Percentiles rank a stretch among this genome's conserved stretches.
phyloP scores from a whole-genome alignment of 92 coral and sea anemone genomes.

The Porites cylindrica region DNA sequence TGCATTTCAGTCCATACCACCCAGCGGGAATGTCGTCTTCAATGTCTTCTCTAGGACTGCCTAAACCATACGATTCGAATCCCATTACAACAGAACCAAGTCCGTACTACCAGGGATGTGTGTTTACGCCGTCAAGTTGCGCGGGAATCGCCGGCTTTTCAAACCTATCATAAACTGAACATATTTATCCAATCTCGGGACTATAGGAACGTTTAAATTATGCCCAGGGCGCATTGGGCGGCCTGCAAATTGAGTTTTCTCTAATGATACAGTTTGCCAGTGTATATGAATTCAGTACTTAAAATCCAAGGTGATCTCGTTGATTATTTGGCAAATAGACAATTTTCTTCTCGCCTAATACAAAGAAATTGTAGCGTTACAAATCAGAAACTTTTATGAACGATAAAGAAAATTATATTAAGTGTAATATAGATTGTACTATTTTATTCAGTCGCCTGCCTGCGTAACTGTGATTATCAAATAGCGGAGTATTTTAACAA shows the following conservation, averaged over 20 bases:
- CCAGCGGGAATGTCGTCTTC: slow-evolving; percentile 85
- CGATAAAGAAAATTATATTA: slow-evolving; percentile 51
- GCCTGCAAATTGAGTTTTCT: slow-evolving; percentile 43
- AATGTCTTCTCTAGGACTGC: slow-evolving; percentile 94
- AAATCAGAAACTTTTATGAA: slow-evolving; percentile 26
- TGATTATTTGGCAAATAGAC: slow-evolving; percentile 36
- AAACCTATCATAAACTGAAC: slow-evolving; percentile 80
- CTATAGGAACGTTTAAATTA: slow-evolving; percentile 15
- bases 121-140: slow-evolving; percentile 91
- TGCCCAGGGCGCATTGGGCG: slow-evolving; percentile 37
- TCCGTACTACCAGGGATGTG: slow-evolving; percentile 94
- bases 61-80: slow-evolving; percentile 84
- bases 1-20: slow-evolving; percentile 99
- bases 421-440: slow-evolving; percentile 62
- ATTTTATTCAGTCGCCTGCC: slow-evolving; percentile 40
- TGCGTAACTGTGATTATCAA: slow-evolving; percentile 65
- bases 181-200: slow-evolving; percentile 26
- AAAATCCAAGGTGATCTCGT: slow-evolving; percentile 41
- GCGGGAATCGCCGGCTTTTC: slow-evolving; percentile 89
- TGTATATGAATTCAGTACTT: slow-evolving; percentile 35
- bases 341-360: slow-evolving; percentile 6
- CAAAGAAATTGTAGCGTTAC: slow-evolving; percentile 4
- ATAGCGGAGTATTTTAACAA: slow-evolving; percentile 79
- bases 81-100: slow-evolving; percentile 83
- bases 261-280: slow-evolving; percentile 37